Evolutionary conservation across 2,113 vertebrate species (phyloP), one percentile per base, ranked within the genome.

Genomic region (Chlorodrepanis virens): DNA sequence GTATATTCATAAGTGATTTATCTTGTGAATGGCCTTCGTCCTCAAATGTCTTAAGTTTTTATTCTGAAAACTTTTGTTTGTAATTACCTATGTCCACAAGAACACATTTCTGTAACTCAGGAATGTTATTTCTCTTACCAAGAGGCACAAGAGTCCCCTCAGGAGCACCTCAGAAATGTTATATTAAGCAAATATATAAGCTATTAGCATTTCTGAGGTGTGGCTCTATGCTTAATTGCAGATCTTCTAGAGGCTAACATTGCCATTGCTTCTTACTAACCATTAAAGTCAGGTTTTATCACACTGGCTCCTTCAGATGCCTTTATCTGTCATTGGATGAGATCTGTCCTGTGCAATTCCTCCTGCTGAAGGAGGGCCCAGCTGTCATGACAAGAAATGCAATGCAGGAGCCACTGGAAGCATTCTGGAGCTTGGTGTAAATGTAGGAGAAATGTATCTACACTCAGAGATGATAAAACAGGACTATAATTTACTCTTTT

Each of bases 361-460:
- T 79, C 31, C 31, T 39, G 10, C 27, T 76, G 16, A 24, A 67
- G n/a, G 24, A 63, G 14, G 25, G 29, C 10, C 2, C 35, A 56
- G 25, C 6, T 87, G 11, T 49, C 0, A 0, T 24, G 11, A 27
- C n/a, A 40, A 52, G 56, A 77, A 93, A 64, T 16, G 33, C 7
- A 33, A 3, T 8, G 23, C 39, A 53, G 12, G 33, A 92, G 17
- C 8, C 52, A 45, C 21, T 27, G 19, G 72, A 92, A 83, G 13
- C 7, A 16, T 40, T 50, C 42, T 57, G 71, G 17, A 35, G 83
- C 47, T 83, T 64, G 19, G 31, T 72, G 11, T 39, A 76, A 83
- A 50, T 17, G 25, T 23, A 60, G 20, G 11, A 79, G 39, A 91
- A 90, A 64, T 10, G 2, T 42, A 37, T 57, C 35, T 71, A 23